phyloP scores from a whole-genome alignment of 2,888 invertebrate species.

The Tipula lateralis region DNA sequence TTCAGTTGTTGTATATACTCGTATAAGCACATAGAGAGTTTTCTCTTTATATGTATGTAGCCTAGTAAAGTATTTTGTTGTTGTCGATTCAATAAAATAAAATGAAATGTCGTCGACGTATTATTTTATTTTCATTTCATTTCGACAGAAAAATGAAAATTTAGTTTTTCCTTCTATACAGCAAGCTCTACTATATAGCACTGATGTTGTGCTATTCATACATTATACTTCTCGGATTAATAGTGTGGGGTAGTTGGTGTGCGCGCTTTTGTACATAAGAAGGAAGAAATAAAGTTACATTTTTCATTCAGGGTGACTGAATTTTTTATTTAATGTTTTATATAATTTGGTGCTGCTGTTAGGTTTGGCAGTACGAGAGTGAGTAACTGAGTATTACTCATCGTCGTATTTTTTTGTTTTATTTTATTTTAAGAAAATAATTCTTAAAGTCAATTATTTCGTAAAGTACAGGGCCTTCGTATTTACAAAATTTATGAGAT shows the following conservation, averaged over 20 bases:
- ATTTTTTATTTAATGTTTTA: not conserved
- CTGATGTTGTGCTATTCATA: not conserved
- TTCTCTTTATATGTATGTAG: not conserved
- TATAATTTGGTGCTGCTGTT: not conserved
- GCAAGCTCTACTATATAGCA: not conserved
- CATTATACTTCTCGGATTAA: not conserved
- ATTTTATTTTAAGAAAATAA: not conserved
- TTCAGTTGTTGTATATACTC: not conserved
- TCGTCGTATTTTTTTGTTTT: not conserved
- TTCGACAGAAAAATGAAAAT: not conserved
- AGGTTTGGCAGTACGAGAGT: not conserved
- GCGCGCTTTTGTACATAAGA: not conserved
- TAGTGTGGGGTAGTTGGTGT: not conserved
- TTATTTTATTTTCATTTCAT: constrained; percentile 13
- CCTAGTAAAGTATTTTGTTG: not conserved
- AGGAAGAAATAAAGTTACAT: not conserved
- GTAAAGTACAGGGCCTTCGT: not conserved
- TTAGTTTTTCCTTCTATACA: not conserved
- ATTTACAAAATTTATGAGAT: not conserved
- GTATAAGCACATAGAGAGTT: not conserved
- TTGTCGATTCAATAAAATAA: not conserved
- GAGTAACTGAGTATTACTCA: not conserved
- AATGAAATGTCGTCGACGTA: not conserved
- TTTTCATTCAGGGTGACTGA: not conserved
- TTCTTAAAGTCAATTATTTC: not conserved